Evolutionary conservation across 2,797 vertebrate genomes (phyloP).

Genomic region (Geotrypetes seraphini): DNA sequence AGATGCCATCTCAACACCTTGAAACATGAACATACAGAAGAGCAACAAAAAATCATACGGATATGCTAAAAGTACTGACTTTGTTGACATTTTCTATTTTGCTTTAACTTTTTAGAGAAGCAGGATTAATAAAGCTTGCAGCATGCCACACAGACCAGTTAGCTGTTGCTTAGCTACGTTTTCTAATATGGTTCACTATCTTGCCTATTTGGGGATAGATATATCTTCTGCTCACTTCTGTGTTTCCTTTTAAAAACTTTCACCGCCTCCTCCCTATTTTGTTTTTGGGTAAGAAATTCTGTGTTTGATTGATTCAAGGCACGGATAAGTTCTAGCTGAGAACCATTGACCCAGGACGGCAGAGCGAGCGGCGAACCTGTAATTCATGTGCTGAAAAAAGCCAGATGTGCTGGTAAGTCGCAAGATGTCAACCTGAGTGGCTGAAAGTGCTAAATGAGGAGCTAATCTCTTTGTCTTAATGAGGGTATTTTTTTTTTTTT

Average conservation of each 20-base stretch:
- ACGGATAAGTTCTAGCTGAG: neutral
- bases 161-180: neutral
- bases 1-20: too few species aligned
- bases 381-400: conserved; percentile 37
- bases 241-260: too few species aligned
- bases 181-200: neutral
- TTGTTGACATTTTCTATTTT: too few species aligned
- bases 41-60: neutral
- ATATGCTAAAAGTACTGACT: neutral
- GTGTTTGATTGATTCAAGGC: neutral
- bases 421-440: conserved; percentile 5
- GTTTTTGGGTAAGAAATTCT: neutral
- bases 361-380: neutral
- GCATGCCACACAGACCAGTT: neutral
- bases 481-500: too few species aligned
- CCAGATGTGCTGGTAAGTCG: conserved; percentile 17
- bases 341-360: neutral
- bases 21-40: too few species aligned
- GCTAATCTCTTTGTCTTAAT: conserved; percentile 8
- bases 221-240: conserved; percentile 1
- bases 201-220: neutral
- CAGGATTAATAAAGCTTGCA: neutral
- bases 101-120: too few species aligned
- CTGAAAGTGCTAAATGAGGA: conserved; percentile 29
- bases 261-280: too few species aligned